phyloP scores from a whole-genome alignment of 2,113 vertebrate genomes.

The Hippocampus mohnikei region DNA sequence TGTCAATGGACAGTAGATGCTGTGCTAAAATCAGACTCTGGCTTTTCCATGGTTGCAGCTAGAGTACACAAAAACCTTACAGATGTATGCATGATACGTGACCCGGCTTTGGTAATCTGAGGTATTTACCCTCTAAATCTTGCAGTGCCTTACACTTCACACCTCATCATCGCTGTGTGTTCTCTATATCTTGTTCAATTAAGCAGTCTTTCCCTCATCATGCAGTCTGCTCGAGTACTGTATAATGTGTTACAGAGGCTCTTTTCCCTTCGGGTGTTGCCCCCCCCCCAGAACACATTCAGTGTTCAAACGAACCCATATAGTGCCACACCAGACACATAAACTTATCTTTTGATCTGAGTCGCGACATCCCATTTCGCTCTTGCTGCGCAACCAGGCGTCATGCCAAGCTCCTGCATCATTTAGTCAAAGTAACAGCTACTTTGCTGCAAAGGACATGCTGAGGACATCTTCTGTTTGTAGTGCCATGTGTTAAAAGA shows the following conservation, averaged over 20 bases:
- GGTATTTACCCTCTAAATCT: not conserved
- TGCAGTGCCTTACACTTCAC: not conserved
- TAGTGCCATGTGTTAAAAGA: constrained; percentile 20
- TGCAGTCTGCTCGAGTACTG: constrained; percentile 32
- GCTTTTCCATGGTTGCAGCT: constrained; percentile 15
- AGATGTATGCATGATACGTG: constrained; percentile 9
- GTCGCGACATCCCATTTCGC: constrained; percentile 30
- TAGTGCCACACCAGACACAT: constrained; percentile 17
- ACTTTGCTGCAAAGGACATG: constrained; percentile 19
- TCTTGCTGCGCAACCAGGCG: constrained; percentile 7
- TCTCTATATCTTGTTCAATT: constrained; percentile 24
- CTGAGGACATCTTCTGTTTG: constrained; percentile 22
- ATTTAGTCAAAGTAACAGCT: constrained; percentile 31
- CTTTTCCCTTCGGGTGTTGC: constrained; percentile 10
- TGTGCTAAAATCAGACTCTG: constrained; percentile 5
- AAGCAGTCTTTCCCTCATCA: constrained; percentile 39
- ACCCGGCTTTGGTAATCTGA: not conserved
- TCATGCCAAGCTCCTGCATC: constrained; percentile 25
- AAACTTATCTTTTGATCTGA: constrained; percentile 42
- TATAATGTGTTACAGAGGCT: constrained; percentile 63
- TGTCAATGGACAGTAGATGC: not conserved
- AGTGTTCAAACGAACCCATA: constrained; percentile 31
- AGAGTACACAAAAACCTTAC: constrained; percentile 5
- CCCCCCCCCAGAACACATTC: constrained; percentile 1
- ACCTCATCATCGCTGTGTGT: constrained; percentile 5